phyloP scores from a whole-genome alignment of 1,140 invertebrate genomes.

The Drosophila busckii region DNA sequence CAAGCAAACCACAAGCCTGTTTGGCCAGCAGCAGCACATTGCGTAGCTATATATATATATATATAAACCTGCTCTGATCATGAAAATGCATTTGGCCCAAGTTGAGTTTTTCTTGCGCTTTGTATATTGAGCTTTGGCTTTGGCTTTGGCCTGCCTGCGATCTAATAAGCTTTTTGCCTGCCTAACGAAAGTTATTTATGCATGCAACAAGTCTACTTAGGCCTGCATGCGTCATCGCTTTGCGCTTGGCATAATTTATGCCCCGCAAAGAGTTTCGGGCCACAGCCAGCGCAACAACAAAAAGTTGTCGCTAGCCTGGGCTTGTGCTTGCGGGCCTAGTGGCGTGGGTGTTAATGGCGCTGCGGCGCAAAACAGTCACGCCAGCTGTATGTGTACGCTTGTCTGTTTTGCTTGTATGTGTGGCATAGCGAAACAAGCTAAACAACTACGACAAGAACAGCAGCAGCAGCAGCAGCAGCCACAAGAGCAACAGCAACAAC shows the following conservation, averaged over 20 bases:
- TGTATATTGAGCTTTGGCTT: not conserved
- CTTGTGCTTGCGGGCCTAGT: constrained; percentile 34
- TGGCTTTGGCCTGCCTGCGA: constrained; percentile 45
- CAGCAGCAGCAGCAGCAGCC: constrained; percentile 27
- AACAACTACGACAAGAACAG: constrained; percentile 59
- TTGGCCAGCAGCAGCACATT: constrained; percentile 53
- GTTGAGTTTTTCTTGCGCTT: constrained; percentile 1
- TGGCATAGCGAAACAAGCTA: constrained; percentile 44
- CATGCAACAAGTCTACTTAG: constrained; percentile 72
- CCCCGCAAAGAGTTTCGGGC: constrained; percentile 52
- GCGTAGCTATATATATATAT: constrained; percentile 58
- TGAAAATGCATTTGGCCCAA: constrained; percentile 61
- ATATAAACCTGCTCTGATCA: constrained; percentile 67
- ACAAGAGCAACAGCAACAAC: constrained; percentile 8
- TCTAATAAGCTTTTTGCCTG: constrained; percentile 62
- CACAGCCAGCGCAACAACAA: not conserved
- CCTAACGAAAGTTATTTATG: constrained; percentile 75
- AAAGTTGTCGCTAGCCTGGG: constrained; percentile 6
- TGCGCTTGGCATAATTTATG: constrained; percentile 66
- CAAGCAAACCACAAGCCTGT: constrained; percentile 55
- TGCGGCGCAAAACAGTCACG: constrained; percentile 40
- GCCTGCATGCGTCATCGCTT: constrained; percentile 72
- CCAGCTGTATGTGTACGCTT: constrained; percentile 40
- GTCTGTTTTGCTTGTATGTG: too few species aligned
- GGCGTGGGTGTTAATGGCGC: constrained; percentile 70